Percentiles rank a stretch among this genome's conserved stretches.
These are phyloP conservation scores for Australoheros facetus DNA, from an alignment of 2,797 vertebrate genomes.

Conservation along the genomic window DNA sequence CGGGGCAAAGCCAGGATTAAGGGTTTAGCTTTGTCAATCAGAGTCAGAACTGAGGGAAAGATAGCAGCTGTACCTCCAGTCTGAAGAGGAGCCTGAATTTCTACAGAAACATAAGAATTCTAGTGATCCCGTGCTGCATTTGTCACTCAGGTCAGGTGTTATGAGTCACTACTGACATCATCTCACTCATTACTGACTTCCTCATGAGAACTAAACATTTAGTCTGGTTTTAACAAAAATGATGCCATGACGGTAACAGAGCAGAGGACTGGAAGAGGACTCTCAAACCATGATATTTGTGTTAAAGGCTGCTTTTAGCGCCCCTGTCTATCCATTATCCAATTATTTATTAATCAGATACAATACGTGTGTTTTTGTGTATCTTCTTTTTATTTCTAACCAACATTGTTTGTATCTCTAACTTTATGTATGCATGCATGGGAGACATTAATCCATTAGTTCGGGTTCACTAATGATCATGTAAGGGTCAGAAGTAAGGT, in stretches of 20 bases:
- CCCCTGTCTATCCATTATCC: too few species aligned
- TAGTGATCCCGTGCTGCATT: conserved; percentile 26
- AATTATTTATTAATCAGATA: not conserved
- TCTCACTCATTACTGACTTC: conserved; percentile 56
- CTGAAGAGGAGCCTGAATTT: conserved; percentile 44
- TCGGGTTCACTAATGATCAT: not conserved
- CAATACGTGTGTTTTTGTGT: not conserved
- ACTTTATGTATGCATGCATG: not conserved
- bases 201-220: conserved; percentile 40
- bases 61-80: conserved; percentile 59
- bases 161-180: conserved; percentile 66
- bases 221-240: conserved; percentile 49
- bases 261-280: conserved; percentile 22
- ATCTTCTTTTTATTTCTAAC: not conserved
- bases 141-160: conserved; percentile 69
- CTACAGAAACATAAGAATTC: conserved; percentile 50
- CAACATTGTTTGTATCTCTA: not conserved
- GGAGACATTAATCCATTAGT: not conserved
- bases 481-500: not conserved
- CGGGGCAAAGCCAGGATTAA: conserved; percentile 71
- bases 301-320: not conserved
- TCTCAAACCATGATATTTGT: conserved; percentile 8
- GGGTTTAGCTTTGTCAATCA: conserved; percentile 72
- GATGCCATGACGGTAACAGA: not conserved
- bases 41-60: conserved; percentile 46